Evolutionary conservation across 2,113 vertebrate species (phyloP), one percentile per base, ranked within the genome.

Genomic region (Neolamprologus toae): DNA sequence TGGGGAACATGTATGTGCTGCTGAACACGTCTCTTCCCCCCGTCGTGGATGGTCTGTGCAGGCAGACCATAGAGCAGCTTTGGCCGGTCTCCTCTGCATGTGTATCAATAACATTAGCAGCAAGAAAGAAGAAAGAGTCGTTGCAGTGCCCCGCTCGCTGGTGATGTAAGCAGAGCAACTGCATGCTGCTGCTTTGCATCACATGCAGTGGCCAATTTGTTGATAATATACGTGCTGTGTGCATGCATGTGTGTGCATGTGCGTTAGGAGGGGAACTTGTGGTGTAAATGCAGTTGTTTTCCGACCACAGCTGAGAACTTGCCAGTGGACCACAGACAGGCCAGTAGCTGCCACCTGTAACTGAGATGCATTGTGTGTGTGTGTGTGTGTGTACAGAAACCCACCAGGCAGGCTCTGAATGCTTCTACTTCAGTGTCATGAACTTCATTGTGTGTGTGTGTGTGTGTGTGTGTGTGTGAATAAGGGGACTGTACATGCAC

Each of bases 51-150:
- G 81, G 91, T 88, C 82, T 79, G 68, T 61, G 28, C 21, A 81
- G 76, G 61, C 54, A 68, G 91, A 63, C 86, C 87, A 86, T 23
- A n/a, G 35, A 81, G 90, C 83, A 89, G 93, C 89, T 81, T 82
- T 35, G 82, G 82, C 91, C 90, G 93, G 84, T 89, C 89, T 89
- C 92, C 90, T 92, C 92, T 92, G 95, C 94, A 81, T 94, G 96
- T 93, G 95, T 95, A 96, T 96, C 94, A 94, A 92, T 96, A 95
- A 94, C 95, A 94, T 92, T 93, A 84, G 91, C 91, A 92, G 89
- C 88, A 83, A 90, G 90, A 95, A 94, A 93, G 93, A 91, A 94
- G 90, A 94, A 95, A 90, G 94, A 94, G 87, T 91, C 90, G 95
- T 88, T 94, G 95, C 94, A 37, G 93, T 93, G 94, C 88, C 40